phyloP scores from a whole-genome alignment of 2,797 vertebrate genomes.

The Dallia pectoralis region DNA sequence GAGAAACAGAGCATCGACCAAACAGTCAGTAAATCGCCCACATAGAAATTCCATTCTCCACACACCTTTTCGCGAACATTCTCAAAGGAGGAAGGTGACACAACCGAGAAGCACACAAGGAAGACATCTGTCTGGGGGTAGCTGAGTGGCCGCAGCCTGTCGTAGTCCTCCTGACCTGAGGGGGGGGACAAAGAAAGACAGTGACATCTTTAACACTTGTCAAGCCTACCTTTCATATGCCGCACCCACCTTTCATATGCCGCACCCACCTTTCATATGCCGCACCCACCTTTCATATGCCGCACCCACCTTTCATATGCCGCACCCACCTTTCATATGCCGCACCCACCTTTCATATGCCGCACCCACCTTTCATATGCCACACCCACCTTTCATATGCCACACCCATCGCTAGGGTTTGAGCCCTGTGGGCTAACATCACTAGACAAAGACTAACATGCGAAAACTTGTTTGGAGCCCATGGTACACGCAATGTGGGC shows the following conservation, averaged over 20 bases:
- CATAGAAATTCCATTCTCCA: neutral
- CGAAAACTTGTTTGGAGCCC: neutral
- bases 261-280: neutral
- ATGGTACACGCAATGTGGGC: neutral
- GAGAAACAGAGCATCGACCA: too few species aligned
- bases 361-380: neutral
- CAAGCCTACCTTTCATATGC: neutral
- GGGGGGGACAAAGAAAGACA: constrained; percentile 30
- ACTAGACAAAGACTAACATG: neutral
- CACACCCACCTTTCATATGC: neutral
- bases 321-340: neutral
- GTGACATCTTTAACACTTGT: neutral
- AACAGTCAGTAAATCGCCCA: too few species aligned
- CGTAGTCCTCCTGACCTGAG: constrained; percentile 95
- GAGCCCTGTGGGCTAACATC: neutral
- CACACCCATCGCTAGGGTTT: neutral
- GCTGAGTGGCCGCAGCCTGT: constrained; percentile 93
- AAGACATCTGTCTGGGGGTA: constrained; percentile 97
- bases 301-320: neutral
- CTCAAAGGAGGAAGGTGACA: constrained; percentile 94
- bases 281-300: neutral
- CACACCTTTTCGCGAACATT: constrained; percentile 94
- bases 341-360: neutral
- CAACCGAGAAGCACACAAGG: constrained; percentile 95
- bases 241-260: neutral